Evolutionary conservation across 2,888 invertebrate genomes (phyloP).

Genomic region (Dendrolimus pini): DNA sequence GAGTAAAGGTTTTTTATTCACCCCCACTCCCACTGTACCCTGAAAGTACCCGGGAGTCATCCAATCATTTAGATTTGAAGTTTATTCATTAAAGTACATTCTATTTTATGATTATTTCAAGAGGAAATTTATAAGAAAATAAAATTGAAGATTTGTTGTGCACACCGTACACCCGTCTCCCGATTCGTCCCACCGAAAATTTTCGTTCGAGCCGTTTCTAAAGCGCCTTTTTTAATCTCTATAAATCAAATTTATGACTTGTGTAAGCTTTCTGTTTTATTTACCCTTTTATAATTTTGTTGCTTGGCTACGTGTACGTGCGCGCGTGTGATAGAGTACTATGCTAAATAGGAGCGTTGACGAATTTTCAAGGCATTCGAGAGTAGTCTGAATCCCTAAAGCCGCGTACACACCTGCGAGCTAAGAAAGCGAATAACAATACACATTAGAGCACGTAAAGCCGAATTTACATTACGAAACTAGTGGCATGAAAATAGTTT

Average conservation of each 20-base stretch:
- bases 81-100: too few relatives aligned
- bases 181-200: slow-evolving; percentile 74
- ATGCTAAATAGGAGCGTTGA: slow-evolving; percentile 11
- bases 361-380: slow-evolving; percentile 4
- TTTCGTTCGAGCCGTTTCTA: slow-evolving; percentile 74
- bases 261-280: slow-evolving; percentile 77
- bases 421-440: too few relatives aligned
- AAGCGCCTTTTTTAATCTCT: slow-evolving; percentile 77
- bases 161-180: slow-evolving; percentile 60
- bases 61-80: too few relatives aligned
- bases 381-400: too few relatives aligned
- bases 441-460: too few relatives aligned
- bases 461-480: too few relatives aligned
- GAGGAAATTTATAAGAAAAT: neutral
- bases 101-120: too few relatives aligned
- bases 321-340: slow-evolving; percentile 14
- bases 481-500: too few relatives aligned
- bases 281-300: slow-evolving; percentile 76
- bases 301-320: slow-evolving; percentile 29
- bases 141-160: slow-evolving; percentile 15
- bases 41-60: too few relatives aligned
- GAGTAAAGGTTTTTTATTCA: too few relatives aligned
- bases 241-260: slow-evolving; percentile 78
- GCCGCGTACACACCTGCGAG: too few relatives aligned
- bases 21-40: too few relatives aligned